Conservation (phyloP, 2,888 invertebrate genomes). For the Idaea straminata region DNA sequence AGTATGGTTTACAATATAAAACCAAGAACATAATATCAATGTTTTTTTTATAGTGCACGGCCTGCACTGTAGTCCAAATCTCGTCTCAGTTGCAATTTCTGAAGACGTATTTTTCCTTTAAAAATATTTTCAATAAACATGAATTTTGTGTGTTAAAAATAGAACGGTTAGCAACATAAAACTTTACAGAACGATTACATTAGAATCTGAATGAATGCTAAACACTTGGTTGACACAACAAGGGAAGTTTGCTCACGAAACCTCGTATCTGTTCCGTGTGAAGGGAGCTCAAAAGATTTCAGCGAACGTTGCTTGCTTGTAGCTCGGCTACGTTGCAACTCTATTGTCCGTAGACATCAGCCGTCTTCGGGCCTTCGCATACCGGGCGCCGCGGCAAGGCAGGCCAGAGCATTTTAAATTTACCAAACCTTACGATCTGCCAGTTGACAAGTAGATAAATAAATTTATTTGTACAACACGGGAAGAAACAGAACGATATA, state of each 20-base stretch:
- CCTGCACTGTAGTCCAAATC: no score
- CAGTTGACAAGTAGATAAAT: no score
- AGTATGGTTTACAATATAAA: no score
- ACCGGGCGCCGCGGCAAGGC: not conserved
- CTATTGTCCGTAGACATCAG: conserved; percentile 56
- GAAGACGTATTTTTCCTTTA: no score
- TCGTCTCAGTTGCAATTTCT: no score
- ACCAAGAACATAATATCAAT: no score
- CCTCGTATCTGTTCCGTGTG: conserved; percentile 49
- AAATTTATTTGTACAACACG: no score
- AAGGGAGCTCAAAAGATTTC: conserved; percentile 61
- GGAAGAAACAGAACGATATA: no score
- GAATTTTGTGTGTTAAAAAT: no score
- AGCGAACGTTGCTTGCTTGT: conserved; percentile 40
- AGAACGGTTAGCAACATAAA: not conserved
- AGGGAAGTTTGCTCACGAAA: conserved; percentile 46
- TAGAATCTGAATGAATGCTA: conserved; percentile 39
- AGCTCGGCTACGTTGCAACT: conserved; percentile 50
- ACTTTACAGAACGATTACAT: conserved; percentile 9
- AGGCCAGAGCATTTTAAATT: not conserved
- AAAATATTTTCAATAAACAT: no score
- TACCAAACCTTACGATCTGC: not conserved
- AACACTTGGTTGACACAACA: conserved; percentile 40
- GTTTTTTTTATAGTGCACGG: no score
- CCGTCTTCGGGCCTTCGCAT: conserved; percentile 44